These are phyloP conservation scores for Drosophila setifemur DNA, from an alignment of 1,140 invertebrate species.

Conservation along the genomic window DNA sequence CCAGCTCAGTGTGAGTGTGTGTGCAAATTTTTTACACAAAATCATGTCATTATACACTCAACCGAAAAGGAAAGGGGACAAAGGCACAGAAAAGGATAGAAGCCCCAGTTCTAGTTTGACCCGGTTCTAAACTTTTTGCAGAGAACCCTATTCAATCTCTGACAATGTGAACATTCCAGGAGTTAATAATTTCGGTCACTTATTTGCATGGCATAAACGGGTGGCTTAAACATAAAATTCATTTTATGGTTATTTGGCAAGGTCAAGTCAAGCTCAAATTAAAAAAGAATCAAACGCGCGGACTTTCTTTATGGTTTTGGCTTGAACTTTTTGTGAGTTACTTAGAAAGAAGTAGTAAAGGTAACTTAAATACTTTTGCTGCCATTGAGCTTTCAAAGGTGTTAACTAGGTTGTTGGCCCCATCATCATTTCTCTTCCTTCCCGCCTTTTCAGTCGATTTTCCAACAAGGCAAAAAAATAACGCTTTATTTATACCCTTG, in stretches of 20 bases:
- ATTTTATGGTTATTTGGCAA: too few species aligned
- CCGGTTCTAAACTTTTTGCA: too few species aligned
- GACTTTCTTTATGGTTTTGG: constrained; percentile 46
- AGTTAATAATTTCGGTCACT: constrained; percentile 73
- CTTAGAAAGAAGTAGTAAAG: constrained; percentile 55
- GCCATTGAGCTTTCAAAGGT: constrained; percentile 61
- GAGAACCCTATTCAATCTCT: too few species aligned
- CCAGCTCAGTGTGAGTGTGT: constrained; percentile 51
- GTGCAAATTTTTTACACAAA: constrained; percentile 77
- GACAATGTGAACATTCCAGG: constrained; percentile 69
- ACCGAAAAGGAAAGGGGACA: constrained; percentile 9
- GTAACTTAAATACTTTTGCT: constrained; percentile 61
- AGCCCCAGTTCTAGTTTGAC: too few species aligned
- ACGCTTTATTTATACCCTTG: too few species aligned
- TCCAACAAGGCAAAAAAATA: too few species aligned
- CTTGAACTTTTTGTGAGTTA: background rate
- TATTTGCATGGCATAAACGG: constrained; percentile 77
- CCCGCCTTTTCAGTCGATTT: background rate
- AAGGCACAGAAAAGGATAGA: background rate
- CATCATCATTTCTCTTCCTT: background rate
- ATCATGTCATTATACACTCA: constrained; percentile 79
- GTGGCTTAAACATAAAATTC: constrained; percentile 78
- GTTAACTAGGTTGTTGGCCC: constrained; percentile 30
- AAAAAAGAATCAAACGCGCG: constrained; percentile 24
- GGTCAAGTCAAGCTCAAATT: too few species aligned